Percentiles rank a stretch among this genome's conserved stretches.
Evolutionary conservation across 2,888 invertebrate genomes (phyloP).

Genomic region (Lepidocyrtinus sp.): DNA sequence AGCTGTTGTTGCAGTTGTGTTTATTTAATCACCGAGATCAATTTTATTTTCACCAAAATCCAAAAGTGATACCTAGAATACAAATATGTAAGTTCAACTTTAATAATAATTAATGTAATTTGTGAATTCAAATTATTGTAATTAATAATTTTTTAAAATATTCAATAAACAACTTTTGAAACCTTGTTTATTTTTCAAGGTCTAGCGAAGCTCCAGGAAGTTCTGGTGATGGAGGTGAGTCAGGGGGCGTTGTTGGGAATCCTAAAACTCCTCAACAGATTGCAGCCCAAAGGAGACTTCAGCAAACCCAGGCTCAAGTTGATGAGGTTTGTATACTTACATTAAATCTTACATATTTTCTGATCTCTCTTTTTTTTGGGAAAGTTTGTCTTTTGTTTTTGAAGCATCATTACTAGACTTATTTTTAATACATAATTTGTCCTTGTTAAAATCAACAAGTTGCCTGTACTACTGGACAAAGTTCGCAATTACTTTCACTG

Average conservation of each 20-base stretch:
- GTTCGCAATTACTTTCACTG: too few relatives aligned
- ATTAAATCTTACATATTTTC: too few relatives aligned
- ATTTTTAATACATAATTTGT: background rate
- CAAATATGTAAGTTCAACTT: too few relatives aligned
- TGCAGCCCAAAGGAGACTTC: slow-evolving; percentile 85
- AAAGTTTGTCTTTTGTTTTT: background rate
- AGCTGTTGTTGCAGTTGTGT: too few relatives aligned
- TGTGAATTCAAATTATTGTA: too few relatives aligned
- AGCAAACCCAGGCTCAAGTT: slow-evolving; percentile 89
- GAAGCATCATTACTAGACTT: background rate
- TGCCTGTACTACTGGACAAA: background rate
- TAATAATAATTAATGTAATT: too few relatives aligned
- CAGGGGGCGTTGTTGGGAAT: slow-evolving; percentile 22
- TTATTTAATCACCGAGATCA: too few relatives aligned
- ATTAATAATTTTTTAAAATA: too few relatives aligned
- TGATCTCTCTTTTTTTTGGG: background rate
- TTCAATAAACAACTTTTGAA: too few relatives aligned
- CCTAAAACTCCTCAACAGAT: slow-evolving; percentile 88
- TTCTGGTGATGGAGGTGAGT: slow-evolving; percentile 47
- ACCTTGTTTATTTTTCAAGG: slow-evolving; percentile 31
- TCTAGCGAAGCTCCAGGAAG: slow-evolving; percentile 35
- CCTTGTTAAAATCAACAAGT: background rate
- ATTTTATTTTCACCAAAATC: too few relatives aligned
- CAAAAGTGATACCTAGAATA: too few relatives aligned
- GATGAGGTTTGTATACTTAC: slow-evolving; percentile 76